Evolutionary conservation across 2,113 vertebrate genomes (phyloP).

Genomic region (Oxygymnocypris stewartii): DNA sequence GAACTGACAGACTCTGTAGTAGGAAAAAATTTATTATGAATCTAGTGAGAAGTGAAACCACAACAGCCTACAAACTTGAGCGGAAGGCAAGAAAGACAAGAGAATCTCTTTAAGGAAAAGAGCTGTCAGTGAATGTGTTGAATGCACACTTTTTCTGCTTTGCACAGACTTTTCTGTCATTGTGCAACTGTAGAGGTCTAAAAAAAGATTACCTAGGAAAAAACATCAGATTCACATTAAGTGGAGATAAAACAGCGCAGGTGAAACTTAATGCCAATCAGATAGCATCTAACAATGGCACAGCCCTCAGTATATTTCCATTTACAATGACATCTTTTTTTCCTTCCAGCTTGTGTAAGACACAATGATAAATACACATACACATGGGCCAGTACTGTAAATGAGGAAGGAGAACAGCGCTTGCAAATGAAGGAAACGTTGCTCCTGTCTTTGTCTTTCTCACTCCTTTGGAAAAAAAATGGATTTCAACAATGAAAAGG

Average conservation of each 20-base stretch:
- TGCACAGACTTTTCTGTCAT: not conserved
- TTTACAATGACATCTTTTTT: constrained; percentile 36
- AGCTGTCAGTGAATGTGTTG: not conserved
- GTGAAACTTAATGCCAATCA: constrained; percentile 25
- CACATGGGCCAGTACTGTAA: constrained; percentile 1
- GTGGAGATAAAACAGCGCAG: constrained; percentile 9
- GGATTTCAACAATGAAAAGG: constrained; percentile 63
- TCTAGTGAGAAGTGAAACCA: constrained; percentile 12
- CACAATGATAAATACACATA: constrained; percentile 35
- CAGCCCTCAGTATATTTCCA: constrained; percentile 46
- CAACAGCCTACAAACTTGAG: not conserved
- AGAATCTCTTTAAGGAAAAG: not conserved
- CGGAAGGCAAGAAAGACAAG: not conserved
- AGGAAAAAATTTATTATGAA: not conserved
- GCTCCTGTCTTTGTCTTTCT: constrained; percentile 55
- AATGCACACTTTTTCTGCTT: constrained; percentile 4
- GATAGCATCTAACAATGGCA: constrained; percentile 25
- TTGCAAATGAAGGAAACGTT: constrained; percentile 70
- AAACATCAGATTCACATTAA: not conserved
- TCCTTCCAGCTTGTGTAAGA: constrained; percentile 6
- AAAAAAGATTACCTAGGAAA: not conserved
- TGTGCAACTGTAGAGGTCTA: not conserved
- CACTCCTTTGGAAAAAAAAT: constrained; percentile 60
- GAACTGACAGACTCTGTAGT: not conserved
- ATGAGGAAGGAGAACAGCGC: constrained; percentile 51